Conservation (phyloP, 2,888 invertebrate genomes). For the Dione juno region DNA sequence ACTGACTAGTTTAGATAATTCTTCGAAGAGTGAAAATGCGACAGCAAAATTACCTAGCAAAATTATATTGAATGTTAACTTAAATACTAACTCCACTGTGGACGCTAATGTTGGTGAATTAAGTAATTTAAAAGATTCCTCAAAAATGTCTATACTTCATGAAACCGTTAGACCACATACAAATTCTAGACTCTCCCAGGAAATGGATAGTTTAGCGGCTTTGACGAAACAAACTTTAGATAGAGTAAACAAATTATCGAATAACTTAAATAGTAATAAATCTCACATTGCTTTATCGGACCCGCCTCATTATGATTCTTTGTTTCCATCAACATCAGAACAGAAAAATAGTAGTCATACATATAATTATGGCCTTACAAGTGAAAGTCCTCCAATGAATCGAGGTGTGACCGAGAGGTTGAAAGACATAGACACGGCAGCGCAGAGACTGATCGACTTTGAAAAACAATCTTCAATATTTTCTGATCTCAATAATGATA, state of each 20-base stretch:
- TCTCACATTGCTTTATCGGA: conserved; percentile 71
- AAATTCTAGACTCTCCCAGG: conserved; percentile 78
- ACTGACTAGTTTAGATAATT: conserved; percentile 83
- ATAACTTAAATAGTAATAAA: conserved; percentile 81
- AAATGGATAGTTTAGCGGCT: conserved; percentile 86
- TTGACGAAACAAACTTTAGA: conserved; percentile 87
- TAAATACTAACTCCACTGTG: conserved; percentile 57
- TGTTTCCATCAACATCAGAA: conserved; percentile 69
- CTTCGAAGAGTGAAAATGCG: conserved; percentile 70
- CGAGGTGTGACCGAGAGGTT: conserved; percentile 78
- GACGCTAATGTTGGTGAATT: conserved; percentile 59
- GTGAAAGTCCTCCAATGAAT: conserved; percentile 61
- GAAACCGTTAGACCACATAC: conserved; percentile 75
- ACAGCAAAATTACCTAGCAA: conserved; percentile 67
- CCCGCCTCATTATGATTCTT: conserved; percentile 63
- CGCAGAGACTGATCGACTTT: conserved; percentile 82
- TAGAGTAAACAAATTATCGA: conserved; percentile 86
- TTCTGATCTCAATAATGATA: conserved; percentile 81
- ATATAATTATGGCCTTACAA: conserved; percentile 67
- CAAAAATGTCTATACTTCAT: conserved; percentile 76
- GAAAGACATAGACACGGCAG: conserved; percentile 80
- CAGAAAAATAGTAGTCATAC: conserved; percentile 66
- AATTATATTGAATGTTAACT: conserved; percentile 65
- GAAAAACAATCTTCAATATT: conserved; percentile 82
- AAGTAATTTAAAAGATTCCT: conserved; percentile 60